phyloP scores from a whole-genome alignment of 23 tunicate species.

The Styela clava region DNA sequence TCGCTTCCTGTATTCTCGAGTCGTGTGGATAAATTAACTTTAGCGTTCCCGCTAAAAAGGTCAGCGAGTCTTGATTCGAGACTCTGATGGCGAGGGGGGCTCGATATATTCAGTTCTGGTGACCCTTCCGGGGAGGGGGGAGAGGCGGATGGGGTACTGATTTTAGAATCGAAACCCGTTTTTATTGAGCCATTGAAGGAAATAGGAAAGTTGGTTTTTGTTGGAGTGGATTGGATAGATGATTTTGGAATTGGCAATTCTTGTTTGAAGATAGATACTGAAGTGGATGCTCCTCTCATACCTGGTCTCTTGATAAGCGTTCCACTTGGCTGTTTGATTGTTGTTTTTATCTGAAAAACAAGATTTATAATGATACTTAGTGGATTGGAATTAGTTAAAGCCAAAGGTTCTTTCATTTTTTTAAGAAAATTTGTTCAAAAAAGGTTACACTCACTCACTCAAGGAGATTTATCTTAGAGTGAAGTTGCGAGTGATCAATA shows the following conservation, averaged over 20 bases:
- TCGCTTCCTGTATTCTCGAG: slow-evolving; percentile 37
- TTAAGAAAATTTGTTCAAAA: too few relatives aligned
- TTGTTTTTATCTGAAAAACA: slow-evolving; percentile 13
- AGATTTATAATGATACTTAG: too few relatives aligned
- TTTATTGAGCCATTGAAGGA: slow-evolving; percentile 11
- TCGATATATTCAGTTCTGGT: slow-evolving; percentile 67
- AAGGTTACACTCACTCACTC: too few relatives aligned
- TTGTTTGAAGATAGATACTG: neutral
- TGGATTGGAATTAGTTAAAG: too few relatives aligned
- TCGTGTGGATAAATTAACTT: slow-evolving; percentile 7
- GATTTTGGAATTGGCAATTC: neutral
- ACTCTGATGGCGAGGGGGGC: slow-evolving; percentile 87
- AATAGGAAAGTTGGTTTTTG: slow-evolving; percentile 7
- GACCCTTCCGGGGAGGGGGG: slow-evolving; percentile 91
- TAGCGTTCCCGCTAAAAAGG: slow-evolving; percentile 30
- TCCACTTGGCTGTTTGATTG: slow-evolving; percentile 18
- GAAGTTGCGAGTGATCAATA: too few relatives aligned
- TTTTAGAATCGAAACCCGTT: neutral
- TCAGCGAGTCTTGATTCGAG: slow-evolving; percentile 87
- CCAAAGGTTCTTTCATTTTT: too few relatives aligned
- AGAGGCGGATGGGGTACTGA: slow-evolving; percentile 34
- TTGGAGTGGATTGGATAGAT: slow-evolving; percentile 8
- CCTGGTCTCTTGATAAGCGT: slow-evolving; percentile 54
- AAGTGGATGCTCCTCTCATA: slow-evolving; percentile 56
- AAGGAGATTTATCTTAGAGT: too few relatives aligned